Evolutionary conservation across 2,888 invertebrate species (phyloP).

Genomic region (Netelia melanura): DNA sequence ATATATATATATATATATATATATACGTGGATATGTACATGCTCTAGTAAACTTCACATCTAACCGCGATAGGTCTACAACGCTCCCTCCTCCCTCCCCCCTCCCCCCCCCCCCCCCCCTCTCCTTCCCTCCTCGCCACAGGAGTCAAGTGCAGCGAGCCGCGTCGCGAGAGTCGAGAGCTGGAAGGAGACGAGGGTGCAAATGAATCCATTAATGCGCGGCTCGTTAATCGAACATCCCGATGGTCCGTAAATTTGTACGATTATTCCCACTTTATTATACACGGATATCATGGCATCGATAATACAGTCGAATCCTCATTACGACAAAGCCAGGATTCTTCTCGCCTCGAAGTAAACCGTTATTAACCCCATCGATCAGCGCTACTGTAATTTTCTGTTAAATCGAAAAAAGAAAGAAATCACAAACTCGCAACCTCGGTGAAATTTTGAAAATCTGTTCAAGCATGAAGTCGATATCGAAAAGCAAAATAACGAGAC

Average conservation of each 20-base stretch:
- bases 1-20: not conserved
- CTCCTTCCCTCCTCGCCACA: not conserved
- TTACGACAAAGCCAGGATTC: not conserved
- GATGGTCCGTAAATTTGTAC: constrained; percentile 42
- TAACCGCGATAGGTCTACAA: constrained; percentile 35
- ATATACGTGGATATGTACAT: not conserved
- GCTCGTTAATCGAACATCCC: constrained; percentile 54
- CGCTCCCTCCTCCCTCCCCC: not conserved
- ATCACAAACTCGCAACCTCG: no score
- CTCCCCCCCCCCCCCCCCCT: not conserved
- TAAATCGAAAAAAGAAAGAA: no score
- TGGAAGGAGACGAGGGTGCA: constrained; percentile 44
- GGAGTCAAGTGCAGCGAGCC: constrained; percentile 37
- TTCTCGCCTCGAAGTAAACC: not conserved
- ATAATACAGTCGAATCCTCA: constrained; percentile 17
- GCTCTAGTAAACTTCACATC: constrained; percentile 32
- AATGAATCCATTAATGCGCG: constrained; percentile 54
- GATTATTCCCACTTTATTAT: constrained; percentile 32
- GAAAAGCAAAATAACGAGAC: no score
- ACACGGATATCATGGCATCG: constrained; percentile 20
- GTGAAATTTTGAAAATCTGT: no score
- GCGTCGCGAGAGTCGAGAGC: not conserved
- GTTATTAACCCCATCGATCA: no score
- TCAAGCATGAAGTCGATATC: no score
- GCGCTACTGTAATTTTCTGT: no score